Conservation (phyloP, 2,797 vertebrate genomes). For the Phoebastria nigripes region DNA sequence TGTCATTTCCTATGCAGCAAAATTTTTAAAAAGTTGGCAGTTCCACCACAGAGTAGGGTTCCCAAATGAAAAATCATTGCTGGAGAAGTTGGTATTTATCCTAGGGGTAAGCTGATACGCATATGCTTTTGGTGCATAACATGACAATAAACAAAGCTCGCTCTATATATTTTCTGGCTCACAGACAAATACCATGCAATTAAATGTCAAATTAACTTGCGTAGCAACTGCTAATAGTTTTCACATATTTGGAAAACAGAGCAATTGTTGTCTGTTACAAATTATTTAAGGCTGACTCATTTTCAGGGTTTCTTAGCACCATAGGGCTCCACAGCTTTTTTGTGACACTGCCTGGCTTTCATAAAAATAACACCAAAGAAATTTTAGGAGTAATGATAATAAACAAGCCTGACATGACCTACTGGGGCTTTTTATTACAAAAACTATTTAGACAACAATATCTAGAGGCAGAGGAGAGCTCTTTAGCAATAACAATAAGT, state of each 20-base stretch:
- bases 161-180: conserved; percentile 10
- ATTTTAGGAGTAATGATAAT: background rate
- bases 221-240: conserved; percentile 41
- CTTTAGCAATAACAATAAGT: background rate
- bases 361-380: background rate
- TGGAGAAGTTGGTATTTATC: background rate
- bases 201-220: background rate
- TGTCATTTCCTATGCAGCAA: background rate
- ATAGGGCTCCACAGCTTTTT: background rate
- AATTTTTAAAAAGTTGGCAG: background rate
- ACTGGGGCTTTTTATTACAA: background rate
- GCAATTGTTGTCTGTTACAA: background rate
- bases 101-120: background rate
- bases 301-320: conserved; percentile 24
- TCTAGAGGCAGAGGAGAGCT: background rate
- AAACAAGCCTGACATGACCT: conserved; percentile 7
- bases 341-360: background rate
- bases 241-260: conserved; percentile 22
- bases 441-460: background rate
- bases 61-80: background rate
- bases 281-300: conserved; percentile 36
- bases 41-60: background rate
- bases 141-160: background rate
- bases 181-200: background rate
- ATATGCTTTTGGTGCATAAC: background rate